Conservation (phyloP, 1,140 invertebrate species). For the Piezodorus guildinii region DNA sequence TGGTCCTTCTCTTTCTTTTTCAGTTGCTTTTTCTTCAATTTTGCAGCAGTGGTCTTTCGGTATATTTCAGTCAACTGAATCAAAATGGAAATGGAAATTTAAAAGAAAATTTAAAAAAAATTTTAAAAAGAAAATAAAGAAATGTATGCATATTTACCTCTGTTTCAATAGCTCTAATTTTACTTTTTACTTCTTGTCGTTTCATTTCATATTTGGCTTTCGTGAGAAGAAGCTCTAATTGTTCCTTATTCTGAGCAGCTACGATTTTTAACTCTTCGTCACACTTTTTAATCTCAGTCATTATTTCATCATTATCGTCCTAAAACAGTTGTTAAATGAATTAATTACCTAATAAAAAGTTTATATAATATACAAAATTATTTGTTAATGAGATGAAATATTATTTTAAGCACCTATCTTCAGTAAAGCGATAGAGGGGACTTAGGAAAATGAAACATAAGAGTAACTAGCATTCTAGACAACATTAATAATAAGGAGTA, state of each 20-base stretch:
- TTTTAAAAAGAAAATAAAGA: conserved; percentile 24
- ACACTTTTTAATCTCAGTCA: conserved; percentile 71
- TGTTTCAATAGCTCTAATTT: conserved; percentile 52
- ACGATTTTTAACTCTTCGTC: conserved; percentile 63
- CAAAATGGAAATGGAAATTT: conserved; percentile 1
- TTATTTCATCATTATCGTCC: conserved; percentile 70
- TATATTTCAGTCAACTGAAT: conserved; percentile 55
- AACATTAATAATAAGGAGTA: too few species aligned
- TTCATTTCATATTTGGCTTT: conserved; percentile 51
- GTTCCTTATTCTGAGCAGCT: conserved; percentile 53
- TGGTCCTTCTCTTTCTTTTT: conserved; percentile 73
- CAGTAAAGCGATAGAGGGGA: too few species aligned
- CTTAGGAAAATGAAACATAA: too few species aligned
- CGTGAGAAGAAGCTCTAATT: conserved; percentile 47
- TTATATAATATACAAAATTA: too few species aligned
- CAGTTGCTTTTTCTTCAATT: conserved; percentile 65
- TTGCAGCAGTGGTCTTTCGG: conserved; percentile 57
- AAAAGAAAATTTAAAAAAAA: background rate
- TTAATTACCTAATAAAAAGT: too few species aligned
- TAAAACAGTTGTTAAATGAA: conserved; percentile 29
- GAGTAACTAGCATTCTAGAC: too few species aligned
- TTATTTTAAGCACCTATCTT: too few species aligned
- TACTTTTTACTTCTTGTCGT: conserved; percentile 53
- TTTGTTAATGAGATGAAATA: too few species aligned
- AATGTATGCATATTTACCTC: too few species aligned